Percentiles rank a stretch among this genome's conserved stretches.
These are phyloP conservation scores for Agrochola lychnidis DNA, from an alignment of 2,888 invertebrate species.

Conservation along the genomic window DNA sequence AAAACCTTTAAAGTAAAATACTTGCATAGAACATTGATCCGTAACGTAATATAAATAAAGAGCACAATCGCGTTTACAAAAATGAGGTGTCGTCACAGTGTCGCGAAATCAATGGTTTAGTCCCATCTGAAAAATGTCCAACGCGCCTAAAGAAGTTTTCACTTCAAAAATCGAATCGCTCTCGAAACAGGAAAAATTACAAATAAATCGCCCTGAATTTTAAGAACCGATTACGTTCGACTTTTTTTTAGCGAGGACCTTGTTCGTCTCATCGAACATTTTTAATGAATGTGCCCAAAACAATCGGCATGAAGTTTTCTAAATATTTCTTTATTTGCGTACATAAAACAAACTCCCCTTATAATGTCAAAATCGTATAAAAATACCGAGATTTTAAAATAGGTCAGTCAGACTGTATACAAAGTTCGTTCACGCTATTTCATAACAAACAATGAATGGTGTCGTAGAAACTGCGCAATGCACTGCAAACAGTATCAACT, in stretches of 20 bases:
- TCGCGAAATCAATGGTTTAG: too few relatives aligned
- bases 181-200: not conserved
- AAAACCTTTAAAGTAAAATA: too few relatives aligned
- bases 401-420: conserved; percentile 21
- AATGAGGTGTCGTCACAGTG: too few relatives aligned
- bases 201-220: not conserved
- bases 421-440: conserved; percentile 15
- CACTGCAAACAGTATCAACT: conserved; percentile 47
- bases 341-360: not conserved
- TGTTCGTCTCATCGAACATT: conserved; percentile 16
- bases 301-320: not conserved
- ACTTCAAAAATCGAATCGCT: not conserved
- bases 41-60: too few relatives aligned
- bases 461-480: conserved; percentile 41
- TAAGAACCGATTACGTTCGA: not conserved
- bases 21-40: too few relatives aligned
- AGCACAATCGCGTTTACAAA: too few relatives aligned
- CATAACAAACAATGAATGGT: conserved; percentile 46
- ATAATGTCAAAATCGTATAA: conserved; percentile 7
- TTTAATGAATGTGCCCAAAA: conserved; percentile 36
- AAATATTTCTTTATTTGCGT: conserved; percentile 16
- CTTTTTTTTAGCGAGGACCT: conserved; percentile 7
- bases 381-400: conserved; percentile 16
- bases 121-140: too few relatives aligned
- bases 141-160: too few relatives aligned